These are phyloP conservation scores for Pimephales promelas DNA, from an alignment of 2,113 vertebrate species.

Conservation along the genomic window DNA sequence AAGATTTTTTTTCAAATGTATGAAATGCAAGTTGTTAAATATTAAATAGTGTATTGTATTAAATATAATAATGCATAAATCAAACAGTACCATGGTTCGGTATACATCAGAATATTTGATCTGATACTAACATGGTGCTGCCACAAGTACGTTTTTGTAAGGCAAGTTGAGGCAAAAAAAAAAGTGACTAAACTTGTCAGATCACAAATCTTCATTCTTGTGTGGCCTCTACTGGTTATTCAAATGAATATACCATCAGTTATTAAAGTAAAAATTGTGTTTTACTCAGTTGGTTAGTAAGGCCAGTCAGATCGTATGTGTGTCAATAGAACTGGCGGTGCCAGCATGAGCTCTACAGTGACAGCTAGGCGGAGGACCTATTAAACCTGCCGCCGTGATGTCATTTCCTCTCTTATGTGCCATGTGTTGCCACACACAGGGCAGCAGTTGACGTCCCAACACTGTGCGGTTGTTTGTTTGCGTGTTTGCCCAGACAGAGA, in stretches of 20 bases:
- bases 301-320: background rate
- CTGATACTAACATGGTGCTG: background rate
- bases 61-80: background rate
- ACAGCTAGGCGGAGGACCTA: conserved; percentile 18
- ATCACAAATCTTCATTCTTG: background rate
- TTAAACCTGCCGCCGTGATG: conserved; percentile 38
- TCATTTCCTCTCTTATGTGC: conserved; percentile 41
- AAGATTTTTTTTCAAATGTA: too few relatives aligned
- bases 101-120: background rate
- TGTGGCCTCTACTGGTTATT: background rate
- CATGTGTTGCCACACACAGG: conserved; percentile 35
- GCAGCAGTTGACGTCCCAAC: background rate
- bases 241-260: background rate
- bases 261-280: background rate
- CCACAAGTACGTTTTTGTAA: background rate
- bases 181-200: conserved; percentile 26
- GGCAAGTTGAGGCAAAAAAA: background rate
- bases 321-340: conserved; percentile 21
- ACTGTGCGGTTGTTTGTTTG: conserved; percentile 27
- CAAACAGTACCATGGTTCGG: background rate
- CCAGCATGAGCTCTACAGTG: conserved; percentile 30
- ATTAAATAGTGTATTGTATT: too few relatives aligned
- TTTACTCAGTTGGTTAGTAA: background rate
- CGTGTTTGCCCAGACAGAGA: conserved; percentile 28
- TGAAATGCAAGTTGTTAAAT: too few relatives aligned